Base-by-base conservation (phyloP, 2,888 invertebrate species). In the Tetramorium bicarinatum region DNA sequence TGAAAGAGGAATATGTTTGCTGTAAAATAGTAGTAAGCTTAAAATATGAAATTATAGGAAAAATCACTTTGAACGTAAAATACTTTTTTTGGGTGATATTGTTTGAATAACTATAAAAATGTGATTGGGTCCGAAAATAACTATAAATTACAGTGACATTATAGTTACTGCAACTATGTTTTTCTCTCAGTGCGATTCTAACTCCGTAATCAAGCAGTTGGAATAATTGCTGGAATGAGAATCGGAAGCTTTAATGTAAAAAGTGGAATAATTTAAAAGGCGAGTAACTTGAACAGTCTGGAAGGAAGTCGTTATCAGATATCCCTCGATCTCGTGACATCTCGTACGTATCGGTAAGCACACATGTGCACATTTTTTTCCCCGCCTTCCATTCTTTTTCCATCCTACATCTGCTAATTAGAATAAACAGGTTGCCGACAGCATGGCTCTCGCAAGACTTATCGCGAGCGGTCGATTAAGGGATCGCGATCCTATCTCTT, bases 361-460 rank as follows among this genome's bases (percentile, higher is more conserved):
- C 47, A 11, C 15, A 38, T 34, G 59, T 29, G 18, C 11, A 54
- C 13, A 62, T 64, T 79, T 71, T 62, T 72, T 66, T 64, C 13
- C 13, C 2, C 69, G 54, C 3, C 29, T 49, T 54, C 34, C 25
- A 13, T 49, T 54, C 41, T 64, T 84, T 47, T 85, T 79, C 25
- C 29, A 41, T 44, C 76, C 82, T 69, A 72, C 74, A 79, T 82
- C 62, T 80, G 82, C 88, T 92, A 91, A 91, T 91, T 92, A 92
- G 90, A 92, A 91, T 91, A 91, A 91, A 91, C 91, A 90, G 90
- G 90, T 88, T 89, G 88, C 88, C 89, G 91, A 91, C 92, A 90
- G 80, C 76, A 59, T 41, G n/a, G 59, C 64, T 71, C 83, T 87
- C 79, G 71, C 66, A 84, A 86, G 85, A 75, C 86, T 89, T 90